phyloP scores from a whole-genome alignment of 2,797 vertebrate genomes.

The Sylvia borin region DNA sequence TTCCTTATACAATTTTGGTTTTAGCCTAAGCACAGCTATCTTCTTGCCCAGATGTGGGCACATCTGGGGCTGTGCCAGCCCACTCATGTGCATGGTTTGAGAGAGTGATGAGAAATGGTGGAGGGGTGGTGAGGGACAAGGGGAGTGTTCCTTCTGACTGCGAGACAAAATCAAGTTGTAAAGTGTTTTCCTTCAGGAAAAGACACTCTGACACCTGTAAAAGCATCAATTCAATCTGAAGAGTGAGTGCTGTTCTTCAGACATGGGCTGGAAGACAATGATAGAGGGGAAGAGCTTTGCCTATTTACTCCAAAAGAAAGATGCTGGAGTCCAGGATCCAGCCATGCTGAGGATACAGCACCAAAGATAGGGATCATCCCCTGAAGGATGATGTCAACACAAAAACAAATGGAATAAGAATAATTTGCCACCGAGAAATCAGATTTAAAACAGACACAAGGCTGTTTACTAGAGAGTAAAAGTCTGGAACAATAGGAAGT shows the following conservation, averaged over 20 bases:
- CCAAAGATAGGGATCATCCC: background rate
- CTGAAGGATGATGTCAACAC: background rate
- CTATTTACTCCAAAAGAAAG: background rate
- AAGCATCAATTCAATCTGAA: background rate
- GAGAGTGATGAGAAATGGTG: accelerated
- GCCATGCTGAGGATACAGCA: background rate
- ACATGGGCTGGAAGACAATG: background rate
- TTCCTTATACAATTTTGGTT: background rate
- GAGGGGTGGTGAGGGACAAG: background rate
- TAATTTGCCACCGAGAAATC: background rate
- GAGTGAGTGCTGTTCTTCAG: too few relatives aligned
- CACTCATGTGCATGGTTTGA: accelerated
- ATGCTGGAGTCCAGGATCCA: accelerated
- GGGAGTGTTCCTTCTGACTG: background rate
- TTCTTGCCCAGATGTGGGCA: background rate
- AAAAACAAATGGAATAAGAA: background rate
- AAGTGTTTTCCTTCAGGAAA: background rate
- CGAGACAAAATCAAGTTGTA: background rate
- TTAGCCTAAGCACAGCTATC: background rate
- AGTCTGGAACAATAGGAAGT: background rate
- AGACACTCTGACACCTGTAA: background rate
- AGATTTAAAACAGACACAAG: background rate
- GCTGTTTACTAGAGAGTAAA: background rate
- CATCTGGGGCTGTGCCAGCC: background rate
- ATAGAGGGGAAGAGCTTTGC: background rate